Percentiles rank a stretch among this genome's conserved stretches.
These are phyloP conservation scores for Sporophila hypoxantha DNA, from an alignment of 2,113 vertebrate species.

Conservation along the genomic window DNA sequence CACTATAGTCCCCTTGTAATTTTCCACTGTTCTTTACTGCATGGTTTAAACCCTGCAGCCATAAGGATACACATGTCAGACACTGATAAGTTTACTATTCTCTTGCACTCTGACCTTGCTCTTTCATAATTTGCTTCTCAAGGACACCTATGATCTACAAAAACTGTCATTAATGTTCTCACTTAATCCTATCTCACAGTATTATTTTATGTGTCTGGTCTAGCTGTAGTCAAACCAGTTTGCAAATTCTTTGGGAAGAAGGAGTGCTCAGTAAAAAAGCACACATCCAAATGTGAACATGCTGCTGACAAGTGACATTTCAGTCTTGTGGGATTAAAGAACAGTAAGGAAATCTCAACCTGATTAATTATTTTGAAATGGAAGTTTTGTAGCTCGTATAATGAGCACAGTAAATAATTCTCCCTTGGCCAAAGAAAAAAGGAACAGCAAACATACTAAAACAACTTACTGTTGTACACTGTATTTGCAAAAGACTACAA, in stretches of 20 bases:
- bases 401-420: neutral
- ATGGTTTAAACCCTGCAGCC: neutral
- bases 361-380: neutral
- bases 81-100: neutral
- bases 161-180: neutral
- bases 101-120: neutral
- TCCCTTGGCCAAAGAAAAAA: neutral
- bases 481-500: neutral
- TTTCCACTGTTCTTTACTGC: neutral
- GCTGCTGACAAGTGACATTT: neutral
- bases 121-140: constrained; percentile 1
- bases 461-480: accelerated
- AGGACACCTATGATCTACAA: neutral
- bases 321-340: neutral
- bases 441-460: neutral
- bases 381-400: neutral
- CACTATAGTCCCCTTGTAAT: neutral
- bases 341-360: neutral
- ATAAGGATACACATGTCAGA: neutral
- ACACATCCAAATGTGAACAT: neutral
- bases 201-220: neutral
- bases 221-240: neutral
- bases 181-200: neutral
- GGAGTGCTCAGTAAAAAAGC: neutral
- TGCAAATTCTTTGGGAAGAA: neutral